Evolutionary conservation across 1,140 invertebrate genomes (phyloP).

Genomic region (Mizuhopecten yessoensis): DNA sequence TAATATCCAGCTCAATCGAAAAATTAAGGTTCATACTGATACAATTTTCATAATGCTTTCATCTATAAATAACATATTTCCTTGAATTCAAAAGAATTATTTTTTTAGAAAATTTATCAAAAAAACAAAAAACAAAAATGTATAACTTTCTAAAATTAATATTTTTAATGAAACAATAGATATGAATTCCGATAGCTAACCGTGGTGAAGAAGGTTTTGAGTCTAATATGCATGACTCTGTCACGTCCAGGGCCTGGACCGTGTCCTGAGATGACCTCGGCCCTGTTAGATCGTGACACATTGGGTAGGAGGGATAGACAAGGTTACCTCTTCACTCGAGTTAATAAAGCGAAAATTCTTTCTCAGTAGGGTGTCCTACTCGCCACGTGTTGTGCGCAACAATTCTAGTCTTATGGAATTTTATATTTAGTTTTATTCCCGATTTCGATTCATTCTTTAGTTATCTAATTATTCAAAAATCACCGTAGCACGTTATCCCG

Average conservation of each 20-base stretch:
- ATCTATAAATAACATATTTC: no score
- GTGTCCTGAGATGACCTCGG: constrained; percentile 1
- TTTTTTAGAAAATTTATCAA: no score
- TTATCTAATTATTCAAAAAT: constrained; percentile 34
- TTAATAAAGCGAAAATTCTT: constrained; percentile 36
- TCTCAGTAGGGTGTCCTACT: background rate
- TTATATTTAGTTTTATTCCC: constrained; percentile 29
- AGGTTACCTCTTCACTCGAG: background rate
- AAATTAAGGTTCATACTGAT: no score
- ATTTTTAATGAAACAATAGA: no score
- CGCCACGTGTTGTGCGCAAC: background rate
- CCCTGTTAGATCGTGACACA: background rate
- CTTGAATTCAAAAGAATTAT: no score
- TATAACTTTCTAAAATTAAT: no score
- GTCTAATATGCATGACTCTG: no score
- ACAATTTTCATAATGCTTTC: no score
- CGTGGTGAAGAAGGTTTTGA: no score
- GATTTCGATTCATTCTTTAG: constrained; percentile 10
- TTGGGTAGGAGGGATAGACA: constrained; percentile 16
- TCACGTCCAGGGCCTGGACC: background rate
- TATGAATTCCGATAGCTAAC: no score
- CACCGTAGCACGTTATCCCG: background rate
- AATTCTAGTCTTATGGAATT: constrained; percentile 25
- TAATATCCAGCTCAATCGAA: no score
- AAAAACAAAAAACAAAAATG: no score